These are phyloP conservation scores for Oostethus manadensis DNA, from an alignment of 2,113 vertebrate species.

Conservation along the genomic window DNA sequence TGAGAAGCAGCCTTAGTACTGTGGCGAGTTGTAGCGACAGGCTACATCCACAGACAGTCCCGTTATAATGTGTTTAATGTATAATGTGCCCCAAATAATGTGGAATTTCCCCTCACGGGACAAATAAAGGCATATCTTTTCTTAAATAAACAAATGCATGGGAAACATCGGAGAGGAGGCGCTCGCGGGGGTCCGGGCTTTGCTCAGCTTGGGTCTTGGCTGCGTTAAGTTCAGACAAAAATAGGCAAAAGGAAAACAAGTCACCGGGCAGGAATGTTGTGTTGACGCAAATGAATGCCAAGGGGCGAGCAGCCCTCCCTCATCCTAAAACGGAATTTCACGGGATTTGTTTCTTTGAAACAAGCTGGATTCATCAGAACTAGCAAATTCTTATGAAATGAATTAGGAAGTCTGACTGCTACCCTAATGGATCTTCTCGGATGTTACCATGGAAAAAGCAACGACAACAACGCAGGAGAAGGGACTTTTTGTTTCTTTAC, in stretches of 20 bases:
- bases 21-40: too few species aligned
- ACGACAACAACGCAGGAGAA: neutral
- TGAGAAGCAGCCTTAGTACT: too few species aligned
- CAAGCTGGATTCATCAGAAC: neutral
- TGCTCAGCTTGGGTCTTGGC: slow-evolving; percentile 3
- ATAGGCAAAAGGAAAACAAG: slow-evolving; percentile 28
- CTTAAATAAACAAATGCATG: too few species aligned
- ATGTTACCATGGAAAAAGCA: neutral
- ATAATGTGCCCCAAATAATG: too few species aligned
- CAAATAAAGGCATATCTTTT: too few species aligned
- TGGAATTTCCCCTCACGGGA: too few species aligned
- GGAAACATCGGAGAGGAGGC: neutral
- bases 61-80: too few species aligned
- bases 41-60: too few species aligned
- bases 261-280: neutral
- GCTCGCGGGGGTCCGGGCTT: slow-evolving; percentile 34
- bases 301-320: neutral
- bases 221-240: too few species aligned
- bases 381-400: neutral
- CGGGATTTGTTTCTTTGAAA: neutral
- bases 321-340: neutral
- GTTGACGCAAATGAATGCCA: slow-evolving; percentile 3
- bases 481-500: neutral
- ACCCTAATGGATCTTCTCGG: neutral
- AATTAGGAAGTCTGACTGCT: neutral